Percentiles rank a stretch among this genome's conserved stretches.
Evolutionary conservation across 2,113 vertebrate species (phyloP).

Genomic region (Hirundichthys speculiger): DNA sequence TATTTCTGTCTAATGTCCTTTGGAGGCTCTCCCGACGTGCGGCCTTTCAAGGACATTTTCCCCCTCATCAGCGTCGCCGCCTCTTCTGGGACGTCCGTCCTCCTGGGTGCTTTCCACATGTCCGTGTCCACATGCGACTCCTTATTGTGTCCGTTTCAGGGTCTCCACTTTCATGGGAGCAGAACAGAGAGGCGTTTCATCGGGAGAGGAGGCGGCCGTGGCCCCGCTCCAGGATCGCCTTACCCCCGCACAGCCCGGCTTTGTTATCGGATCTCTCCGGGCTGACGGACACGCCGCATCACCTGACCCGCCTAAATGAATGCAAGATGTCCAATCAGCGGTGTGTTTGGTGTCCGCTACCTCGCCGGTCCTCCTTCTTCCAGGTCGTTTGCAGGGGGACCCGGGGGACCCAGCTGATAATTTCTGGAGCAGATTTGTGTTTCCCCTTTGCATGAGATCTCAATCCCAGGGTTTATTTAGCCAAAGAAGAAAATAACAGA

Average conservation of each 20-base stretch:
- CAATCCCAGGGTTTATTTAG: conserved; percentile 23
- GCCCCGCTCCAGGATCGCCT: conserved; percentile 62
- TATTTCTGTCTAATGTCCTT: too few species aligned
- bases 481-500: conserved; percentile 13
- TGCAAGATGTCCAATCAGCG: conserved; percentile 78
- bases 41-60: background rate
- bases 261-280: conserved; percentile 73
- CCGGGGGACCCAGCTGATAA: conserved; percentile 41
- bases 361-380: conserved; percentile 53
- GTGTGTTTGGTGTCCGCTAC: conserved; percentile 44
- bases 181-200: conserved; percentile 74
- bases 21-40: background rate
- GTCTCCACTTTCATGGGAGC: conserved; percentile 59
- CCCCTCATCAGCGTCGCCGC: background rate
- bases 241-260: conserved; percentile 66
- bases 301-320: conserved; percentile 75
- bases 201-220: conserved; percentile 51
- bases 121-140: conserved; percentile 42
- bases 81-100: background rate
- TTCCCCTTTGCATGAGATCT: conserved; percentile 17
- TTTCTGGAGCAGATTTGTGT: conserved; percentile 41
- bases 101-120: conserved; percentile 24
- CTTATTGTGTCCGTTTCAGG: conserved; percentile 43
- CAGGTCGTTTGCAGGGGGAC: conserved; percentile 32
- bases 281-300: conserved; percentile 73